A percentile compares a stretch with the other conserved stretches of the same genome.
Evolutionary conservation across 2,797 vertebrate genomes (phyloP).

Genomic region (Eulemur albifrons): DNA sequence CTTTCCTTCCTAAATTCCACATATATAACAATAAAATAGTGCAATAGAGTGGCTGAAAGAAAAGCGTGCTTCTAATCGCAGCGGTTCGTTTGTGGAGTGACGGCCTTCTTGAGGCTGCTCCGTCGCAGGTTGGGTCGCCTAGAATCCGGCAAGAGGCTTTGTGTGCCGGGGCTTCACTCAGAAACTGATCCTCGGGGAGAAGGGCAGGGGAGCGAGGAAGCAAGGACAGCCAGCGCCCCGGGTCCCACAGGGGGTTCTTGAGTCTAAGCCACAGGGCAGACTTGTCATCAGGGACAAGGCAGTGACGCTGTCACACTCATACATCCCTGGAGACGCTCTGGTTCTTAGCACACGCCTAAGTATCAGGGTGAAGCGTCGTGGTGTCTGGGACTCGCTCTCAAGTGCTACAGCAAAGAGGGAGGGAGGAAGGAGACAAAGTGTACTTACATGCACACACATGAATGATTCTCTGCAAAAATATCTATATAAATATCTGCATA

Average conservation of each 20-base stretch:
- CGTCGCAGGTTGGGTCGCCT: fast-evolving
- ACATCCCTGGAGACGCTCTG: not conserved
- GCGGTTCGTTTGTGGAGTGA: fast-evolving
- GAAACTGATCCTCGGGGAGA: fast-evolving
- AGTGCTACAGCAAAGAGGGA: too few species aligned
- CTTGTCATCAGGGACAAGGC: not conserved
- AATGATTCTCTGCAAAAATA: fast-evolving
- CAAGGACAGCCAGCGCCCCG: fast-evolving
- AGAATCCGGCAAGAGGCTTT: fast-evolving
- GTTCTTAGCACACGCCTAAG: too few species aligned
- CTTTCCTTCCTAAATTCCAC: not conserved
- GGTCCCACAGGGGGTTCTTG: too few species aligned
- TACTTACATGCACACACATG: fast-evolving
- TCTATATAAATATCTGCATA: not conserved
- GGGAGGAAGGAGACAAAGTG: not conserved
- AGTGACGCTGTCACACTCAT: not conserved
- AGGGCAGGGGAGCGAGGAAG: too few species aligned
- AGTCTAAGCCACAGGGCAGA: not conserved
- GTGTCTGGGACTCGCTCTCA: not conserved
- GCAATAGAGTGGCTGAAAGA: fast-evolving
- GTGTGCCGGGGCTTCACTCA: fast-evolving
- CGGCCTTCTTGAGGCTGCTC: not conserved
- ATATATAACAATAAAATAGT: not conserved
- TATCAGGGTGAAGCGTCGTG: fast-evolving
- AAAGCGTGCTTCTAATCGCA: fast-evolving